A percentile compares a stretch with the other conserved stretches of the same genome.
These are phyloP conservation scores for Rhingia campestris DNA, from an alignment of 2,888 invertebrate species.

Conservation along the genomic window DNA sequence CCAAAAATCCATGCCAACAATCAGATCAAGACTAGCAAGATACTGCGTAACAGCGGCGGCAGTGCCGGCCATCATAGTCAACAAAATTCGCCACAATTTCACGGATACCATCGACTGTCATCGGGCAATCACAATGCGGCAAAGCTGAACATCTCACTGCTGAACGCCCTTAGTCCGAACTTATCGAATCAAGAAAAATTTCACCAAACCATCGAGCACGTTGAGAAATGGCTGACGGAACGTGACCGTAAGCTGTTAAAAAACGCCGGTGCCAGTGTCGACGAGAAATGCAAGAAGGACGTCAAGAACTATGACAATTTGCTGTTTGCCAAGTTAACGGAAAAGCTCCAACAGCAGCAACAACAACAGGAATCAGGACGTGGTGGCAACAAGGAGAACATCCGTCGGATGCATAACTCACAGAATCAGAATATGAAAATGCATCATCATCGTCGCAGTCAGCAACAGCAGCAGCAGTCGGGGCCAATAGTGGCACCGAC, in stretches of 20 bases:
- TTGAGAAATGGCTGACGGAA: constrained; percentile 84
- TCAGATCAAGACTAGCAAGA: constrained; percentile 76
- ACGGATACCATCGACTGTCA: constrained; percentile 78
- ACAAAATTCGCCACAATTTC: constrained; percentile 78
- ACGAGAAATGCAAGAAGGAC: constrained; percentile 78
- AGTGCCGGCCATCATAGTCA: constrained; percentile 67
- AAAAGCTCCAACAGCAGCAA: constrained; percentile 80
- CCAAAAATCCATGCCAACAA: constrained; percentile 75
- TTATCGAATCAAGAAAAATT: constrained; percentile 77
- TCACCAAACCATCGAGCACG: constrained; percentile 81
- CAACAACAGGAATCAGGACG: constrained; percentile 70
- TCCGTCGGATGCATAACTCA: constrained; percentile 76
- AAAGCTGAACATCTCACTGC: constrained; percentile 79
- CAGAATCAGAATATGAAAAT: constrained; percentile 72
- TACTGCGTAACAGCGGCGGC: constrained; percentile 39
- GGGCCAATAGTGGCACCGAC: constrained; percentile 56
- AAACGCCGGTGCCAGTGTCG: constrained; percentile 65
- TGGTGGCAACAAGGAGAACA: constrained; percentile 73
- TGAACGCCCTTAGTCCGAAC: constrained; percentile 78
- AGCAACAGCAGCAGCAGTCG: constrained; percentile 66
- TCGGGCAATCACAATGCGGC: constrained; percentile 65
- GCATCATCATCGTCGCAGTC: constrained; percentile 74
- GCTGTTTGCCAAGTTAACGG: constrained; percentile 81
- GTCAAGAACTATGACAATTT: constrained; percentile 81
- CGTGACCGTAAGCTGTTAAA: constrained; percentile 75